phyloP scores from a whole-genome alignment of 2,113 vertebrate species.

The Triplophysa siluroides region DNA sequence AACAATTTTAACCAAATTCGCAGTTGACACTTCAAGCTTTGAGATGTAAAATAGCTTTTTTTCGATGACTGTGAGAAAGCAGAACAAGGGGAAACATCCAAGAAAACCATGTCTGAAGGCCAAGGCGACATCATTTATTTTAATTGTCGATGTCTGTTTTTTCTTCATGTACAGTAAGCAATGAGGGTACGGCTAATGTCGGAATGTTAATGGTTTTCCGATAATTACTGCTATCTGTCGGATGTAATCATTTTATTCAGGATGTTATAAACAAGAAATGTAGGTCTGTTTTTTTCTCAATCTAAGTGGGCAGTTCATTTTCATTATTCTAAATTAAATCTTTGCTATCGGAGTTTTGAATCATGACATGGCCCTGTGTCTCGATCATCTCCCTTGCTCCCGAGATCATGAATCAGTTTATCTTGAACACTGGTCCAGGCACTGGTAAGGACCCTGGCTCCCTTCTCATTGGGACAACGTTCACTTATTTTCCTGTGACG shows the following conservation, averaged over 20 bases:
- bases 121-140: conserved; percentile 63
- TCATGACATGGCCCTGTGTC: conserved; percentile 55
- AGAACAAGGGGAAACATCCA: conserved; percentile 61
- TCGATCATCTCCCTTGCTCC: too few species aligned
- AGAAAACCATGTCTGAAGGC: conserved; percentile 66
- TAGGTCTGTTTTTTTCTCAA: conserved; percentile 64
- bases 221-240: conserved; percentile 73
- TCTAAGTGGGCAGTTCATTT: conserved; percentile 51
- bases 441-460: too few species aligned
- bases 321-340: conserved; percentile 60
- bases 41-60: not conserved
- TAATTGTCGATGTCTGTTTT: conserved; percentile 52
- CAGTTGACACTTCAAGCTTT: not conserved
- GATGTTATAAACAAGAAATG: conserved; percentile 65
- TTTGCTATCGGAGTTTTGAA: conserved; percentile 61
- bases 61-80: conserved; percentile 42
- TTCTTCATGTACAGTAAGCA: conserved; percentile 40
- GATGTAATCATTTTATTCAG: conserved; percentile 67
- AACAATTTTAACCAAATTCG: not conserved
- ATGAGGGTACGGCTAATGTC: conserved; percentile 67
- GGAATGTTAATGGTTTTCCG: conserved; percentile 73
- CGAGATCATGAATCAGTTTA: too few species aligned
- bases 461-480: too few species aligned
- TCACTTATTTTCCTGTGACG: too few species aligned
- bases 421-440: too few species aligned